Evolutionary conservation across 1,140 invertebrate species (phyloP), one percentile per base, ranked within the genome.

Genomic region (Pseudomyrmex concolor): DNA sequence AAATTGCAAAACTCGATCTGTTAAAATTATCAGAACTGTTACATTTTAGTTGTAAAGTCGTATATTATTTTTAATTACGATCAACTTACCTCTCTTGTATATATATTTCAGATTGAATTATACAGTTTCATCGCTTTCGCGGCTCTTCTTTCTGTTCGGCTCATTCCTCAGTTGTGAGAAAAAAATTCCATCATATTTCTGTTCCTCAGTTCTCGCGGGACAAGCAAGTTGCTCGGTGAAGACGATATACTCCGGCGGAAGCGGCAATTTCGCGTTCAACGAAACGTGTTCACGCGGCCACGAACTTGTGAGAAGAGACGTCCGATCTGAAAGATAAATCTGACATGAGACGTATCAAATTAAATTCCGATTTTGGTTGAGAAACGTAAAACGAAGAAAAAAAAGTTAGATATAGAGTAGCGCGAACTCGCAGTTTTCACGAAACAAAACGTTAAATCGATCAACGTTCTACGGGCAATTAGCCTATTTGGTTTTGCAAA

Each of bases 241-340:
- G 22, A 66, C 12, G 72, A 19, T 78, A 57, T n/a, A n/a, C n/a
- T n/a, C 77, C 60, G 2, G 8, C 54, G 3, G 12, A n/a, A 19
- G 50, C 9, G 48, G 22, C 50, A 25, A 50, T n/a, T 51, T 73
- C 48, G n/a, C 43, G 43, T 15, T 57, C 54, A 22, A 2, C 17
- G 34, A 43, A 19, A 50, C 43, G 59, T 83, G 59, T 83, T 72
- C 70, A 70, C 19, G 13, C 60, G 48, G 15, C 13, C n/a, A n/a
- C 25, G 13, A 54, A 45, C 66, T 77, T 15, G 43, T 63, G 50
- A 66, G 5, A 22, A 50, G 17, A 48, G 22, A 51, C 57, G 15
- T 77, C 51, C 54, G n/a, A 54, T 73, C 78, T 82, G 70, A 51
- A 72, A 72, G 71, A 8, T 15, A 74, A 80, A 48, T 43, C 54